Evolutionary conservation across 2,888 invertebrate genomes (phyloP).

Genomic region (Gortyna flavago): DNA sequence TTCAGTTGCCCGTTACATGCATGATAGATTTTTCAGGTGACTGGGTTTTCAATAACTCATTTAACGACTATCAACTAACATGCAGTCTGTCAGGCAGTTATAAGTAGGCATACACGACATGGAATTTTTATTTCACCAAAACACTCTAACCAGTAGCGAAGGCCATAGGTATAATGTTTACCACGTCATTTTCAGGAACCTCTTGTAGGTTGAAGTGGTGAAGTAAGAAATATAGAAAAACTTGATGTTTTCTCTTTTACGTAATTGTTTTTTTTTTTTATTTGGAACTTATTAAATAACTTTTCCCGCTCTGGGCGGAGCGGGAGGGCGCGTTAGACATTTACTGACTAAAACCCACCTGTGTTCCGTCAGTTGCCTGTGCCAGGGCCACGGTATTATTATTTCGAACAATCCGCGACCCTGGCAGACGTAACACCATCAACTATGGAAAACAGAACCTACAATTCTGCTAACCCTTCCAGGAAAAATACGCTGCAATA

Average conservation of each 20-base stretch:
- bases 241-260: background rate
- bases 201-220: background rate
- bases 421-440: too few relatives aligned
- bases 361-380: too few relatives aligned
- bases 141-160: too few relatives aligned
- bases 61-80: background rate
- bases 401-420: too few relatives aligned
- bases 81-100: background rate
- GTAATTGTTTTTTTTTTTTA: too few relatives aligned
- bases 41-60: conserved; percentile 2
- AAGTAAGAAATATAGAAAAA: background rate
- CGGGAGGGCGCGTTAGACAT: too few relatives aligned
- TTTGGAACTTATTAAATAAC: too few relatives aligned
- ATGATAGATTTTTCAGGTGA: background rate
- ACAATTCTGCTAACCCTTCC: background rate
- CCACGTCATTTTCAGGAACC: background rate
- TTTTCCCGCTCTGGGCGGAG: too few relatives aligned
- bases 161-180: background rate
- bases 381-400: too few relatives aligned
- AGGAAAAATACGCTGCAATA: background rate
- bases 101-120: too few relatives aligned
- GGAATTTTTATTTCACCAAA: background rate
- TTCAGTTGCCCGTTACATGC: background rate
- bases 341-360: too few relatives aligned
- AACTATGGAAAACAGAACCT: too few relatives aligned